A percentile compares a stretch with the other conserved stretches of the same genome.
These are phyloP conservation scores for Glaucopsyche alexis DNA, from an alignment of 2,888 invertebrate species.

Conservation along the genomic window DNA sequence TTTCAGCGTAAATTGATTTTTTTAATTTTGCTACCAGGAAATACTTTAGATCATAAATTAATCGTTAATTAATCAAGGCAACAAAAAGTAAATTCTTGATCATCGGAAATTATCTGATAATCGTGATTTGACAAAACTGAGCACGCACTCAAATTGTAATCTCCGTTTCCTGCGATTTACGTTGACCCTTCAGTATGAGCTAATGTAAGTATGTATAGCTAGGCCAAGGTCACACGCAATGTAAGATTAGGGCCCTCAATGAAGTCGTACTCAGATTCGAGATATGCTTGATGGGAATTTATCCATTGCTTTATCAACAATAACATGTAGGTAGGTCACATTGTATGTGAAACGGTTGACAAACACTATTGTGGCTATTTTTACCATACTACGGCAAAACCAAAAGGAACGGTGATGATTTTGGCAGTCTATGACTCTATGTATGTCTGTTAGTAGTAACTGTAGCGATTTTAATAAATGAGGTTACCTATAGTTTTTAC, in stretches of 20 bases:
- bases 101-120: background rate
- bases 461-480: too few relatives aligned
- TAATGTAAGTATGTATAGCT: background rate
- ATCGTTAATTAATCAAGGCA: too few relatives aligned
- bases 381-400: background rate
- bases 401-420: too few relatives aligned
- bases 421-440: background rate
- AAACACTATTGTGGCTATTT: background rate
- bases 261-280: background rate
- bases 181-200: slow-evolving; percentile 10
- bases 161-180: slow-evolving; percentile 17
- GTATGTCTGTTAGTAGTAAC: too few relatives aligned
- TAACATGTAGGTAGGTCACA: background rate
- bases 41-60: too few relatives aligned
- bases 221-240: slow-evolving; percentile 31
- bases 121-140: background rate
- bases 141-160: slow-evolving; percentile 8
- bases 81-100: too few relatives aligned
- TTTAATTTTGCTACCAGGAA: too few relatives aligned
- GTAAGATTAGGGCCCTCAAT: slow-evolving; percentile 20
- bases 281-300: slow-evolving; percentile 20
- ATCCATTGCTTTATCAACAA: background rate
- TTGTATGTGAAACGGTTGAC: slow-evolving; percentile 2
- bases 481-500: too few relatives aligned
- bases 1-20: too few relatives aligned